A percentile compares a stretch with the other conserved stretches of the same genome.
Conservation (phyloP, 2,888 invertebrate species). For the Aromia moschata region DNA sequence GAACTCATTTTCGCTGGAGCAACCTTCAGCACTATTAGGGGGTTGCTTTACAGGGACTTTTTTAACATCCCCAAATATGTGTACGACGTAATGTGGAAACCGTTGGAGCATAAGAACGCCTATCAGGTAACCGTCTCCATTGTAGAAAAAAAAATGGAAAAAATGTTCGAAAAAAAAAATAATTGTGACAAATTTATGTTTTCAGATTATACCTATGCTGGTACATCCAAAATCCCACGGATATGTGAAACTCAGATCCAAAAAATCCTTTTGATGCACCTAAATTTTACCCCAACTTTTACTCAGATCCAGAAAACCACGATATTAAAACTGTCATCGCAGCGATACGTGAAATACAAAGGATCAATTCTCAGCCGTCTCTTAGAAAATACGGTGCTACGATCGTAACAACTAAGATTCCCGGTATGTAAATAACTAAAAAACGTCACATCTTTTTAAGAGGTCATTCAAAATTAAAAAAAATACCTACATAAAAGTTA, state of each 20-base stretch:
- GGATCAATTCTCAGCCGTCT: slow-evolving; percentile 62
- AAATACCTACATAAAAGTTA: too few relatives aligned
- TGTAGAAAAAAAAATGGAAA: too few relatives aligned
- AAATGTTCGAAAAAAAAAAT: too few relatives aligned
- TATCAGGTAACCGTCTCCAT: slow-evolving; percentile 47
- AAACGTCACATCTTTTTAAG: too few relatives aligned
- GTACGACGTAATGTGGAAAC: slow-evolving; percentile 67
- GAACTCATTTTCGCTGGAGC: slow-evolving; percentile 74
- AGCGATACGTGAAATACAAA: slow-evolving; percentile 64
- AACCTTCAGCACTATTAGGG: slow-evolving; percentile 53
- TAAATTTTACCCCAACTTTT: slow-evolving; percentile 81
- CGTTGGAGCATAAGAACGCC: slow-evolving; percentile 61
- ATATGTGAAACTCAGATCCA: slow-evolving; percentile 72
- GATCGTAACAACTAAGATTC: too few relatives aligned
- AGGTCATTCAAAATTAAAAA: too few relatives aligned
- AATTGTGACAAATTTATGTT: too few relatives aligned
- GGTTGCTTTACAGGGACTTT: slow-evolving; percentile 48
- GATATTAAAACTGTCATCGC: slow-evolving; percentile 57
- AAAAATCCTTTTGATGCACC: slow-evolving; percentile 78
- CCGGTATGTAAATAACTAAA: too few relatives aligned
- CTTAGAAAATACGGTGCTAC: slow-evolving; percentile 58
- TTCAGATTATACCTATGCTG: slow-evolving; percentile 71
- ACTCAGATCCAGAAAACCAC: slow-evolving; percentile 70
- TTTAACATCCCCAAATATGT: slow-evolving; percentile 68
- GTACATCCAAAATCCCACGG: slow-evolving; percentile 79